Conservation (phyloP, 37 sponge, comb jelly and placozoan genomes). For the Amphimedon queenslandica region DNA sequence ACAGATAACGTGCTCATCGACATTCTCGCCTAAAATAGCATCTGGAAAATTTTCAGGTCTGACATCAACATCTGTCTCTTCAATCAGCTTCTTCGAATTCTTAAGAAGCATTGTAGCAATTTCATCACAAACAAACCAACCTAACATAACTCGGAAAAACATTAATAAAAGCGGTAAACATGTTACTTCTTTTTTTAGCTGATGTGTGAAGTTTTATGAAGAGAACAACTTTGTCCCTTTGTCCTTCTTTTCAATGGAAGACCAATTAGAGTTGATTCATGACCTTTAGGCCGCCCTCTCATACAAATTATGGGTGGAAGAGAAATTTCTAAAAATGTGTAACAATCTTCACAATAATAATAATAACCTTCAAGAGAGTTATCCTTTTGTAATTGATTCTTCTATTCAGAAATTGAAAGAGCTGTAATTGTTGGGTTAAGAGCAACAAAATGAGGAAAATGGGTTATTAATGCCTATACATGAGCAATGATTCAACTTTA, state of each 20-base stretch:
- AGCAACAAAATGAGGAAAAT: not conserved
- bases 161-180: not conserved
- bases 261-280: not conserved
- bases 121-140: constrained; percentile 12
- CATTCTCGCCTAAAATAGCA: constrained; percentile 27
- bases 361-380: not conserved
- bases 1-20: constrained; percentile 8
- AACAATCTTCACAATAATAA: not conserved
- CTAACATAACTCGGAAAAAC: not conserved
- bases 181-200: not conserved
- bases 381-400: not conserved
- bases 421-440: not conserved
- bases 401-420: not conserved
- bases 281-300: not conserved
- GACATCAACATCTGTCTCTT: constrained; percentile 7
- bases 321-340: constrained; percentile 1
- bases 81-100: constrained; percentile 4
- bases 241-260: not conserved
- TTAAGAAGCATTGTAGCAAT: not conserved
- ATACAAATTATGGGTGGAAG: not conserved
- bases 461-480: not conserved
- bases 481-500: no score
- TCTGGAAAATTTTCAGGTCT: constrained; percentile 20
- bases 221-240: no score
- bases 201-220: not conserved